A percentile compares a stretch with the other conserved stretches of the same genome.
These are phyloP conservation scores for Cyclopterus lumpus DNA, from an alignment of 2,797 vertebrate genomes.

Conservation along the genomic window DNA sequence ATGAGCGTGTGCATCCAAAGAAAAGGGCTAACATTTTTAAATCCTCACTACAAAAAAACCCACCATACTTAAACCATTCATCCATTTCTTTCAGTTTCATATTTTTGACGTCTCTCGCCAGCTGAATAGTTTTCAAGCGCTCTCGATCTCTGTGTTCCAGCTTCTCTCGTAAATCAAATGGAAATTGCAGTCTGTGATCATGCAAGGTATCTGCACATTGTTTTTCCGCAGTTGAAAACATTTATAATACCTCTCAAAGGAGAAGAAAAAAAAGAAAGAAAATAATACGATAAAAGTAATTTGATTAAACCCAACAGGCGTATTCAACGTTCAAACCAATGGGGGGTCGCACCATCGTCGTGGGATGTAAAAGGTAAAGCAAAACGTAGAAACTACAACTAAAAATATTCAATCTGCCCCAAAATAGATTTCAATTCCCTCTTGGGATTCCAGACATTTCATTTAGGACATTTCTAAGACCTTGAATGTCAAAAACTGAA, in stretches of 20 bases:
- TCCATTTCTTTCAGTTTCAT: not conserved
- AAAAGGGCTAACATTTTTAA: not conserved
- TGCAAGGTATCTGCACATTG: not conserved
- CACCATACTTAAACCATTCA: not conserved
- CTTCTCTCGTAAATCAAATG: constrained; percentile 15
- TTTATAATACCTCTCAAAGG: not conserved
- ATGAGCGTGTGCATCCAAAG: not conserved
- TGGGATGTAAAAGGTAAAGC: not conserved
- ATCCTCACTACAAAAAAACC: not conserved
- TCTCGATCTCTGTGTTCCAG: not conserved
- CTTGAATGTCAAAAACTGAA: constrained; percentile 1
- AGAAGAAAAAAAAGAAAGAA: not conserved
- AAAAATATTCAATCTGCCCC: not conserved
- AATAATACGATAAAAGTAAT: not conserved
- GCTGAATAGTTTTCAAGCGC: not conserved
- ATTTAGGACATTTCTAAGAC: not conserved
- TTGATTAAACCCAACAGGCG: not conserved
- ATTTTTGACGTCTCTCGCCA: not conserved
- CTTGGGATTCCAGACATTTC: not conserved
- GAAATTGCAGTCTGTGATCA: constrained; percentile 44
- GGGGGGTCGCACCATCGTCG: not conserved
- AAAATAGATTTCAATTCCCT: not conserved
- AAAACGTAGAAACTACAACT: not conserved
- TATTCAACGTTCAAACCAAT: not conserved
- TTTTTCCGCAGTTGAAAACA: not conserved